A percentile compares a stretch with the other conserved stretches of the same genome.
These are phyloP conservation scores for Spinus olivaceus DNA, from an alignment of 2,797 vertebrate species.

Conservation along the genomic window DNA sequence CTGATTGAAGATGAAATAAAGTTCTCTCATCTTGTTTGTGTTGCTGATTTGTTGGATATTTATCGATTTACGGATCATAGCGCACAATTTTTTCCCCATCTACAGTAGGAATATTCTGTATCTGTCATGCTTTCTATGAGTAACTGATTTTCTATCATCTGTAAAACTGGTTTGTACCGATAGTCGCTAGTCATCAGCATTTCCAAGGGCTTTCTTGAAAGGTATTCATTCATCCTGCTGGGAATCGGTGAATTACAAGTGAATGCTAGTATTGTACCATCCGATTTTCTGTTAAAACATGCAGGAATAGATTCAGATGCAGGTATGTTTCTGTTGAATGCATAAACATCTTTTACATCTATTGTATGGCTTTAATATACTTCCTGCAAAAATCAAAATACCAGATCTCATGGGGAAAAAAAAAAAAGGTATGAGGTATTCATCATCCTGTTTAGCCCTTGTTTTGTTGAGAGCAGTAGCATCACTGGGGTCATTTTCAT, in stretches of 20 bases:
- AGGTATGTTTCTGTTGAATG: conserved; percentile 34
- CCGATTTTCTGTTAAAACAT: conserved; percentile 16
- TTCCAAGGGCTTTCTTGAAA: conserved; percentile 59
- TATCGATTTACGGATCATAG: conserved; percentile 69
- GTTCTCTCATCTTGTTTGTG: conserved; percentile 71
- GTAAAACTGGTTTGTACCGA: conserved; percentile 60
- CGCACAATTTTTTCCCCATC: conserved; percentile 65
- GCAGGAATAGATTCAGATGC: conserved; percentile 39
- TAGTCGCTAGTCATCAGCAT: conserved; percentile 20
- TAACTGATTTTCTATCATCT: conserved; percentile 71
- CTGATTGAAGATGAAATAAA: conserved; percentile 69
- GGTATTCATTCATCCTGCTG: conserved; percentile 49
- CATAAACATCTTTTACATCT: conserved; percentile 38
- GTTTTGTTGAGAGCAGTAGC: neutral
- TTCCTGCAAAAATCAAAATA: neutral
- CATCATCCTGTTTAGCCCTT: neutral
- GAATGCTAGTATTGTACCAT: neutral
- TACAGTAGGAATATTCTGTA: conserved; percentile 64
- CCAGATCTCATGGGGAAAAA: neutral
- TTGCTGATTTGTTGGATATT: conserved; percentile 70
- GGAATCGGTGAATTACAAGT: conserved; percentile 46
- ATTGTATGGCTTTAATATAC: neutral
- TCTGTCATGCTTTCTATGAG: conserved; percentile 61
- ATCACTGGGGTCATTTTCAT: neutral
- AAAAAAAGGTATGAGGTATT: neutral